Conservation (phyloP, 2,797 vertebrate genomes). For the Acipenser ruthenus region DNA sequence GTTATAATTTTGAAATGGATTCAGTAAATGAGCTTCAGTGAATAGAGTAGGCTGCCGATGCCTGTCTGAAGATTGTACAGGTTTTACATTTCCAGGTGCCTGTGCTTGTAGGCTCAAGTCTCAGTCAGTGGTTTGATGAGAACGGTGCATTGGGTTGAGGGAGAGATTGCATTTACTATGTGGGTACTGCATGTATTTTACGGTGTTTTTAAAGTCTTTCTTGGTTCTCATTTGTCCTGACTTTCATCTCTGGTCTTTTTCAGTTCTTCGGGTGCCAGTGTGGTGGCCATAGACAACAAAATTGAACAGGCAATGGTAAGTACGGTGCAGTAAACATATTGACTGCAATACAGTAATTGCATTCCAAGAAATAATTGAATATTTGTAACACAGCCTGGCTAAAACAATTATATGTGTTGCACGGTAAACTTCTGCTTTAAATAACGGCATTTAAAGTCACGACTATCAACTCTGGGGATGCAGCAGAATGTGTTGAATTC, state of each 20-base stretch:
- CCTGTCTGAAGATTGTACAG: not conserved
- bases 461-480: too few species aligned
- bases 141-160: not conserved
- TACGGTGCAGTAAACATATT: constrained; percentile 21
- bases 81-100: constrained; percentile 9
- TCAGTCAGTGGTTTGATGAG: constrained; percentile 6
- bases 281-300: constrained; percentile 99
- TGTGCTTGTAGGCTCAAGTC: constrained; percentile 5
- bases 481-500: too few species aligned
- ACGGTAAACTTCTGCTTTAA: too few species aligned
- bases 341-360: too few species aligned
- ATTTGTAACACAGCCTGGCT: too few species aligned
- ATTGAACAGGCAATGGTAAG: constrained; percentile 98
- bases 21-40: too few species aligned
- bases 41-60: too few species aligned
- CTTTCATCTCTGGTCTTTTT: constrained; percentile 28
- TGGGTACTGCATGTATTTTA: not conserved
- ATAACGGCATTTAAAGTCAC: too few species aligned
- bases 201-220: not conserved
- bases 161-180: not conserved
- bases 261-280: constrained; percentile 94
- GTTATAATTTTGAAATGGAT: too few species aligned
- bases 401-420: too few species aligned
- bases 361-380: too few species aligned
- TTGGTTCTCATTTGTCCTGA: not conserved